phyloP scores from a whole-genome alignment of 1,140 invertebrate genomes.

The Cherax destructor region DNA sequence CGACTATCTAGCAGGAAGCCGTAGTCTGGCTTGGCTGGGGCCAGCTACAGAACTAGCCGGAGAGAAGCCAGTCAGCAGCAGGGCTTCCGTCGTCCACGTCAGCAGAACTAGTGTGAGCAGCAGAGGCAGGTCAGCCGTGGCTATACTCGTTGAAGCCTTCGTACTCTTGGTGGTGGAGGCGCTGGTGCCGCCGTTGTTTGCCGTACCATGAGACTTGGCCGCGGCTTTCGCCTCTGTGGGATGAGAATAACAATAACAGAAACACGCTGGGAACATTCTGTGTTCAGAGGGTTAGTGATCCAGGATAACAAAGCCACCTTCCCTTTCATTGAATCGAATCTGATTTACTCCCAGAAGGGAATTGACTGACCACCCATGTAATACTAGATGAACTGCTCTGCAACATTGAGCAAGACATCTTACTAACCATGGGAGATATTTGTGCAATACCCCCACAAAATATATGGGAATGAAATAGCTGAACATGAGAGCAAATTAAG shows the following conservation, averaged over 20 bases:
- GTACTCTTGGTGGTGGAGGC: neutral
- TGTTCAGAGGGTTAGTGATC: too few relatives aligned
- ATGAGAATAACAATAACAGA: neutral
- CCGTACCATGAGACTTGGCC: conserved; percentile 17
- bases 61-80: neutral
- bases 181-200: conserved; percentile 11
- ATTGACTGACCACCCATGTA: too few relatives aligned
- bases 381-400: too few relatives aligned
- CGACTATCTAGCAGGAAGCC: neutral
- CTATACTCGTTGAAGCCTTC: neutral
- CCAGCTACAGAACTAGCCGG: neutral
- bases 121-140: neutral
- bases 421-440: too few relatives aligned
- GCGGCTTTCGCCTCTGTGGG: conserved; percentile 33
- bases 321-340: too few relatives aligned
- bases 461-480: too few relatives aligned
- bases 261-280: too few relatives aligned
- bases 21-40: neutral
- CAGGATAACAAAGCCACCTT: too few relatives aligned
- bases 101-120: neutral
- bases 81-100: neutral
- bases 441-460: too few relatives aligned
- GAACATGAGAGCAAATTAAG: too few relatives aligned
- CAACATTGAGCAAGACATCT: too few relatives aligned
- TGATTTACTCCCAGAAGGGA: too few relatives aligned